Evolutionary conservation across 2,797 vertebrate species (phyloP).

Genomic region (Acrossocheilus wenchowensis): DNA sequence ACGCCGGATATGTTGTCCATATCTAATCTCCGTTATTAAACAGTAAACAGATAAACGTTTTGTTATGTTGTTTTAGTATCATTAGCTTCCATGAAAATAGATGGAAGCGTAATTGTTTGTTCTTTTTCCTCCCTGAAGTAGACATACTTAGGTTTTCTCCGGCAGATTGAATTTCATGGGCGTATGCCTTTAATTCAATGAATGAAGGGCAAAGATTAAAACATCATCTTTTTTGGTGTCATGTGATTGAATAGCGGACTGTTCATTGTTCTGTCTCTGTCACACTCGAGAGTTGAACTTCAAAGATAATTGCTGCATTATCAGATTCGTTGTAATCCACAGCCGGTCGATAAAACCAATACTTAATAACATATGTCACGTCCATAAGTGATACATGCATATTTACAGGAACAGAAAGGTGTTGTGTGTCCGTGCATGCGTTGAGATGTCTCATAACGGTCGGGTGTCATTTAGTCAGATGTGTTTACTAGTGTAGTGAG

Average conservation of each 20-base stretch:
- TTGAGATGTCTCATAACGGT: slow-evolving; percentile 10
- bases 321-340: slow-evolving; percentile 11
- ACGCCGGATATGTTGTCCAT: neutral
- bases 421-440: neutral
- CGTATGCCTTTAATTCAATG: slow-evolving; percentile 77
- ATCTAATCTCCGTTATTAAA: slow-evolving; percentile 2
- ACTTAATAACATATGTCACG: neutral
- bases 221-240: slow-evolving; percentile 43
- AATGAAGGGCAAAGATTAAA: slow-evolving; percentile 72
- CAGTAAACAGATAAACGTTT: neutral
- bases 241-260: neutral
- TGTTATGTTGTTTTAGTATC: neutral
- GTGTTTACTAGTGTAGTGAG: slow-evolving; percentile 35
- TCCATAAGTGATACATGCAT: neutral
- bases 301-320: neutral
- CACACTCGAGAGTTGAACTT: neutral
- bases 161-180: slow-evolving; percentile 78
- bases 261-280: neutral
- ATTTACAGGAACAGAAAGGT: neutral
- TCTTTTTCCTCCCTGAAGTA: slow-evolving; percentile 27
- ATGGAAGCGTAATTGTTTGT: neutral
- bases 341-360: neutral
- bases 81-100: neutral
- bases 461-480: neutral
- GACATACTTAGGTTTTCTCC: slow-evolving; percentile 44